Base-by-base conservation (phyloP, 37 sponge, comb jelly and placozoan species). In the Ianthella basta region DNA sequence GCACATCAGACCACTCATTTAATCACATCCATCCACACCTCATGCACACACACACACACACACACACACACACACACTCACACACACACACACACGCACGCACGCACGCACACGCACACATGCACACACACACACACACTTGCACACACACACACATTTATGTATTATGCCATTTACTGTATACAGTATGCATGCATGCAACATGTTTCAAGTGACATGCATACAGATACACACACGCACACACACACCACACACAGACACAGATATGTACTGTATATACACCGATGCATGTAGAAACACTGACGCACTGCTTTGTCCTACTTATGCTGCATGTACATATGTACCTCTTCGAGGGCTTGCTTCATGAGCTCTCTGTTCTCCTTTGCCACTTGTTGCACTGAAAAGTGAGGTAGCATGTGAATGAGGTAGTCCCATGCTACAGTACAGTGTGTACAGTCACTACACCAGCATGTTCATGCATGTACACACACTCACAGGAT, bases 271-370 rank as follows among this genome's bases (percentile, higher is more conserved):
- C 29, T 10, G 8, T 12, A 29, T 5, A 29, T 5, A 29, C 29
- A 63, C 33, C 34, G 3, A 27, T 70, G 37, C 32, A 34, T 27
- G 60, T 29, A 23, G 44, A 35, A 29, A 24, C 65, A 24, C 79
- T 6, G 13, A 39, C 44, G 3, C 30, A 30, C 56, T n/a, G n/a
- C n/a, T n/a, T n/a, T n/a, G n/a, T n/a, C n/a, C n/a, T n/a, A n/a
- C n/a, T n/a, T n/a, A n/a, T n/a, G n/a, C n/a, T 12, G 25, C 63
- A 61, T 25, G 25, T 12, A 61, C 63, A 44, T 8, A 44, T 8
- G 23, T 63, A 94, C 95, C 88, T 97, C 93, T 70, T 98, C 99
- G 2, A 98, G 81, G 25, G 97, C 97, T 83, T 77, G 90, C 33
- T 80, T 75, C 95, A 98, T 92, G 55, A 96, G 87, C 40, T 83